Conservation (phyloP, 2,797 vertebrate genomes). For the Siniperca scherzeri region DNA sequence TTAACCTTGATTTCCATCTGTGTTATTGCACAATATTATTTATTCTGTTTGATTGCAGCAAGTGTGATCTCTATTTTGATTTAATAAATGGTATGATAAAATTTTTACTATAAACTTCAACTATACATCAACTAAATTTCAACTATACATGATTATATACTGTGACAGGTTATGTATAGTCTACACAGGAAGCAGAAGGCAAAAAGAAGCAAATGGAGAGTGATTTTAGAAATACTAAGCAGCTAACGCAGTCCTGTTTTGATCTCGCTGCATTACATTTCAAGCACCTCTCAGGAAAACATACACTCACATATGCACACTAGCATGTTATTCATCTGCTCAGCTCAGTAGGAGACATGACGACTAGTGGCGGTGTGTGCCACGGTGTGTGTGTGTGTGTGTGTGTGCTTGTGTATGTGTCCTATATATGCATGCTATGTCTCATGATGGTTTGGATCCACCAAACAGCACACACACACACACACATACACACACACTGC, state of each 20-base stretch:
- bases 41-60: background rate
- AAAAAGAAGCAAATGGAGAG: background rate
- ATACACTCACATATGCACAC: conserved; percentile 16
- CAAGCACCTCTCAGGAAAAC: background rate
- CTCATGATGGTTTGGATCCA: too few relatives aligned
- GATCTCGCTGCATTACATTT: background rate
- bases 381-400: too few relatives aligned
- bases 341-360: conserved; percentile 53
- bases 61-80: too few relatives aligned
- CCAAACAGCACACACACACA: too few relatives aligned
- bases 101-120: background rate
- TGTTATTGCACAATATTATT: background rate
- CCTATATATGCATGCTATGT: too few relatives aligned
- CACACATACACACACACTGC: background rate
- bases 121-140: background rate
- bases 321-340: conserved; percentile 66
- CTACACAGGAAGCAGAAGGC: background rate
- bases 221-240: conserved; percentile 5
- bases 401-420: too few relatives aligned
- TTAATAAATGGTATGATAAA: too few relatives aligned
- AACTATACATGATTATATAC: background rate
- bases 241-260: background rate
- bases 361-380: conserved; percentile 49
- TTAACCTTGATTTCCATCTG: too few relatives aligned
- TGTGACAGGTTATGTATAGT: background rate